Base-by-base conservation (phyloP, 2,113 vertebrate species). In the Butorides virescens region DNA sequence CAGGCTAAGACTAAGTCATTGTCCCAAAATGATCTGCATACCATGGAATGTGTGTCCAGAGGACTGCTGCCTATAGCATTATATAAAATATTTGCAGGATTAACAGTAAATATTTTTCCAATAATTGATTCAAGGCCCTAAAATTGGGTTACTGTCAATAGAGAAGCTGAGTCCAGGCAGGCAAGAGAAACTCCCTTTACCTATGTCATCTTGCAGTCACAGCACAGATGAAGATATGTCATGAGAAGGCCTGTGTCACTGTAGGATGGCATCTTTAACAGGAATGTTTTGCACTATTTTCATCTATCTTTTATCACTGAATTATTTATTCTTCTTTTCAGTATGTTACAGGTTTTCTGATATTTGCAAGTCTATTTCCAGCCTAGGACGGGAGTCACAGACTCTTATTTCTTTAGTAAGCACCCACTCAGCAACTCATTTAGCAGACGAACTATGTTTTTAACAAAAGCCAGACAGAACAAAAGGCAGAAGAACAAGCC, bases 341-440 rank as follows among this genome's bases (percentile, higher is more conserved):
- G 25, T 58, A 62, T 39, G 25, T 74, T 62, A 82, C 23, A 68
- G 44, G 53, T 76, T 96, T 90, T 72, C 86, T 12, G 44, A 59
- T 86, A 84, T 56, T 86, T 93, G 55, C 52, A 89, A 68, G 72
- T 65, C 68, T 84, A 93, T 95, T 94, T 92, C 56, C 50, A 86
- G 78, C 19, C 79, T n/a, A 68, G 39, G 26, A 61, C 36, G 32
- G 53, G 75, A 95, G 39, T 50, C 53, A 88, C 30, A 79, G 59
- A 39, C n/a, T 53, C 25, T 70, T 67, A 47, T 62, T 87, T 87
- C 85, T 75, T 79, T 47, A 88, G 12, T 44, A 74, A 93, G 42
- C 22, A 81, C 50, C 44, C 58, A 72, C 44, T 68, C 0, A 18
- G 20, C 65, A 75, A 74, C 13, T 74, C 9, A 42, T 78, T 75